Conservation (phyloP, 2,113 vertebrate species). For the Martes martes region DNA sequence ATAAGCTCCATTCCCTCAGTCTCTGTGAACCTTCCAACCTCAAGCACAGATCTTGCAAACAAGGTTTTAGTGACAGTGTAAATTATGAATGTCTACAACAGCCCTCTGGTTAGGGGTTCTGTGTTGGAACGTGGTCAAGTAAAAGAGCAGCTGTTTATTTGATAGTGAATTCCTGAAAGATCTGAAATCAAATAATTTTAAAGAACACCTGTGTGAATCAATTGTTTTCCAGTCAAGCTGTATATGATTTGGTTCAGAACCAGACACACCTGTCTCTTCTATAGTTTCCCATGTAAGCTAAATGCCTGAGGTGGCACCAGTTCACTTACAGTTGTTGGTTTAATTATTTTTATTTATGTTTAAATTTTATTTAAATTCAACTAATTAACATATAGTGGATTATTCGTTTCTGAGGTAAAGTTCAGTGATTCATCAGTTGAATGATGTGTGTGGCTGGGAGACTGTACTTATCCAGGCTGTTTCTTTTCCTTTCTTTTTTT, state of each 20-base stretch:
- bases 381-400: neutral
- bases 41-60: neutral
- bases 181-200: slow-evolving; percentile 13
- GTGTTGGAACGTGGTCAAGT: neutral
- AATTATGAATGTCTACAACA: neutral
- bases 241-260: neutral
- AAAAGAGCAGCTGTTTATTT: neutral
- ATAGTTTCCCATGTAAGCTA: neutral
- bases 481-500: neutral
- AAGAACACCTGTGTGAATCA: neutral
- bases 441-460: neutral
- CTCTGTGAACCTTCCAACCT: neutral
- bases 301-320: neutral
- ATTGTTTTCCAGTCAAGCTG: neutral
- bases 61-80: neutral
- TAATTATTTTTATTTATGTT: neutral
- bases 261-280: neutral
- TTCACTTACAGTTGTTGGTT: neutral
- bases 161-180: neutral
- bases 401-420: neutral
- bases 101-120: neutral
- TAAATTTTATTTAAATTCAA: neutral
- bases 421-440: neutral
- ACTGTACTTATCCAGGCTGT: neutral
- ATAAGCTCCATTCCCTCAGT: neutral